Evolutionary conservation across 2,797 vertebrate genomes (phyloP).

Genomic region (Tenualosa ilisha): DNA sequence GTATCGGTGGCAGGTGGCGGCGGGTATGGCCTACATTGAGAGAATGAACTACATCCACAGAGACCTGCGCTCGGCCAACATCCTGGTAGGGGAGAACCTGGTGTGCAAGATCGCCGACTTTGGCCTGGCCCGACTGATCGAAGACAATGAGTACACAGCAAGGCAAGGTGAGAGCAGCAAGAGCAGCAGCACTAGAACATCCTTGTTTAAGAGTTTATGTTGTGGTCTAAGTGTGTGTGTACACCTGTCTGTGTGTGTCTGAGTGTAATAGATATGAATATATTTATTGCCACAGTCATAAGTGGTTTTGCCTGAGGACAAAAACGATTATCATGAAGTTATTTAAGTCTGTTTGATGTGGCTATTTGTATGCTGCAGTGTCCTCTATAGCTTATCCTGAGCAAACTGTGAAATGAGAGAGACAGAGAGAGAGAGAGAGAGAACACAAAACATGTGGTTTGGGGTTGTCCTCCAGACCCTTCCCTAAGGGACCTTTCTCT

Average conservation of each 20-base stretch:
- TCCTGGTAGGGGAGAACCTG: constrained; percentile 92
- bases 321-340: neutral
- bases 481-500: neutral
- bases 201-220: neutral
- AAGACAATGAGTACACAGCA: constrained; percentile 97
- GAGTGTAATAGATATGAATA: neutral
- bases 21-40: constrained; percentile 99
- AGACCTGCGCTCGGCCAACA: constrained; percentile 94
- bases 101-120: constrained; percentile 98
- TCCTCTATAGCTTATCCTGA: too few relatives aligned
- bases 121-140: constrained; percentile 93
- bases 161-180: constrained; percentile 82
- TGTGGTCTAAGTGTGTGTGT: neutral
- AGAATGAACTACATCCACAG: constrained; percentile 99
- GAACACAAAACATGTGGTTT: neutral
- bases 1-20: constrained; percentile 78
- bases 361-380: neutral
- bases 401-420: neutral
- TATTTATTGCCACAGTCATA: neutral
- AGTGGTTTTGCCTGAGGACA: neutral
- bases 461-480: neutral
- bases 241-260: neutral
- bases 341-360: neutral
- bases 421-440: neutral
- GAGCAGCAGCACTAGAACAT: neutral